Evolutionary conservation across 2,113 vertebrate species (phyloP).

Genomic region (Oreocharis arfaki): DNA sequence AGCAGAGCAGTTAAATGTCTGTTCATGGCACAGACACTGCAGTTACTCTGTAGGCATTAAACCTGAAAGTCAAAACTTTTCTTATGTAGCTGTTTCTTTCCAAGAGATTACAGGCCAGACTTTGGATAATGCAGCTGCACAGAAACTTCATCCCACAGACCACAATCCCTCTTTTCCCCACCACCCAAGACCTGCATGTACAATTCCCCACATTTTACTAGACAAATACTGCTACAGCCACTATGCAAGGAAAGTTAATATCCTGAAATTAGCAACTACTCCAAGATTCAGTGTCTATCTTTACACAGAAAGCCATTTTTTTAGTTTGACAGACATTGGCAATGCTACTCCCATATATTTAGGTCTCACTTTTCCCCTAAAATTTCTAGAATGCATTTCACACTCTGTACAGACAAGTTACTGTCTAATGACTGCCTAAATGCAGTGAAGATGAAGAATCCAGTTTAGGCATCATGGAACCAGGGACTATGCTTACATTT

Average conservation of each 20-base stretch:
- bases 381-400: neutral
- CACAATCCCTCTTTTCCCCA: neutral
- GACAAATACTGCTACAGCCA: neutral
- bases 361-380: neutral
- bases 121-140: neutral
- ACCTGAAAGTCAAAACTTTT: neutral
- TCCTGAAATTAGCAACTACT: neutral
- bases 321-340: neutral
- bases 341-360: neutral
- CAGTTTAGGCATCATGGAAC: neutral
- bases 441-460: neutral
- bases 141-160: neutral
- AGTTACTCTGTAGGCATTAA: neutral
- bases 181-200: neutral
- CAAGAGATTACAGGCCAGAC: neutral
- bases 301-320: neutral
- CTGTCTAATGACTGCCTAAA: neutral
- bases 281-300: neutral
- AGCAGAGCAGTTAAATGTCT: neutral
- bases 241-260: neutral
- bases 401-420: neutral
- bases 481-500: neutral
- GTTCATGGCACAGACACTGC: neutral
- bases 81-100: neutral
- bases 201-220: neutral